Evolutionary conservation across 2,888 invertebrate genomes (phyloP).

Genomic region (Colletes collaris): DNA sequence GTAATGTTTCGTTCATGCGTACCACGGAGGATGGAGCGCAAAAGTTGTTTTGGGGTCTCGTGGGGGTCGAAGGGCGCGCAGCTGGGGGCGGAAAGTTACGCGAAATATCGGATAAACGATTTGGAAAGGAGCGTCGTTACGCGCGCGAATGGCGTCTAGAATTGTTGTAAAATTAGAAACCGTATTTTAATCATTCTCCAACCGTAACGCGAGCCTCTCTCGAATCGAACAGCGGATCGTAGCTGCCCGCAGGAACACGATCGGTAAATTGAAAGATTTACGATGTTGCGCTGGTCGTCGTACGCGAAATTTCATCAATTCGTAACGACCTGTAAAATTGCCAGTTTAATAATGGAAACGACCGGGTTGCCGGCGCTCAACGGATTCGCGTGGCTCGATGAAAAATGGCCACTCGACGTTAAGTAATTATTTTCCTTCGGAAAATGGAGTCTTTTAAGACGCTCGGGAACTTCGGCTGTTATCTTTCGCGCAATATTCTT

Average conservation of each 20-base stretch:
- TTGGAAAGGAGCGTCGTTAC: conserved; percentile 23
- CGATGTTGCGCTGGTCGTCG: not conserved
- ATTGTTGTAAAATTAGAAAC: conserved; percentile 18
- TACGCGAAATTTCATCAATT: not conserved
- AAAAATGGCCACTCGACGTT: not conserved
- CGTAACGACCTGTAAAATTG: conserved; percentile 19
- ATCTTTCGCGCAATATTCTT: conserved; percentile 1
- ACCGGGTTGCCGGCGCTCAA: too few relatives aligned
- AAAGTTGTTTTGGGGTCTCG: too few relatives aligned
- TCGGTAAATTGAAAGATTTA: conserved; percentile 16
- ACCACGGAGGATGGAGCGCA: too few relatives aligned
- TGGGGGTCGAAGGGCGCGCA: not conserved
- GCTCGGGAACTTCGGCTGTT: not conserved
- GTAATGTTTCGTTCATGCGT: too few relatives aligned
- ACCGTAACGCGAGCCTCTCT: not conserved
- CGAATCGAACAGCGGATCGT: not conserved
- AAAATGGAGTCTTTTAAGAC: not conserved
- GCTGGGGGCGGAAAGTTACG: conserved; percentile 22
- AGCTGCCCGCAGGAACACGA: not conserved
- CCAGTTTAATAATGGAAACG: conserved; percentile 8
- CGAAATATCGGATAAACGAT: conserved; percentile 39
- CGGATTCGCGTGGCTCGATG: not conserved
- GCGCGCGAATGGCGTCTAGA: not conserved
- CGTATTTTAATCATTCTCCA: conserved; percentile 23
- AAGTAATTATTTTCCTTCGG: conserved; percentile 10